Conservation (phyloP, 2,797 vertebrate genomes). For the Centroberyx gerrardi region DNA sequence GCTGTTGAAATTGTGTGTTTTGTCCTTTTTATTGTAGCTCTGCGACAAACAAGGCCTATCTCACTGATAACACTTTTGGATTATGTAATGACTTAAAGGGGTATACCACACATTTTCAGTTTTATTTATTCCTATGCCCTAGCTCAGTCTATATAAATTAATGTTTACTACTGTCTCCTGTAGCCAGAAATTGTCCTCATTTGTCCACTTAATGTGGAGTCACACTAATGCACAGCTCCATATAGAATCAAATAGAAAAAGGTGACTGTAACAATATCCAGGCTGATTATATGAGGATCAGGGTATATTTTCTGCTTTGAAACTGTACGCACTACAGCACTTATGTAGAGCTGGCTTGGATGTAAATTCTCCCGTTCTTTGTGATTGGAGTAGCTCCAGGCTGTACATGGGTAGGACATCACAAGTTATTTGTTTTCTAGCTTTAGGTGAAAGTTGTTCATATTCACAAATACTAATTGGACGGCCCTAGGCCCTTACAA, state of each 20-base stretch:
- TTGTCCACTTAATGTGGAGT: neutral
- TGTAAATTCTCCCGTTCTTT: conserved; percentile 1
- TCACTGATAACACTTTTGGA: neutral
- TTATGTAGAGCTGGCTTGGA: neutral
- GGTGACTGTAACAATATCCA: neutral
- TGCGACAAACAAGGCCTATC: neutral
- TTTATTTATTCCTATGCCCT: neutral
- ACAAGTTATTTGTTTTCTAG: conserved; percentile 4
- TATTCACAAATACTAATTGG: conserved; percentile 23
- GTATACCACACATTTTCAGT: neutral
- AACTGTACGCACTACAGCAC: neutral
- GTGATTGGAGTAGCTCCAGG: neutral
- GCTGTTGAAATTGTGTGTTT: neutral
- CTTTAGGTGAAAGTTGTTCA: conserved; percentile 13
- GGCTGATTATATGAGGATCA: neutral
- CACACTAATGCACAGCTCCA: neutral
- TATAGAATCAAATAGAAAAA: neutral
- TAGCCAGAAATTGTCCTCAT: neutral
- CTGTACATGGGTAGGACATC: neutral
- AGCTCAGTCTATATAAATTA: neutral
- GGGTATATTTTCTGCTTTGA: neutral
- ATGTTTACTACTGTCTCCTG: neutral
- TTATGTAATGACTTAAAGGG: neutral
- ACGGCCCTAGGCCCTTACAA: conserved; percentile 1
- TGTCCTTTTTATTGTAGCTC: neutral